A percentile compares a stretch with the other conserved stretches of the same genome.
Conservation (phyloP, 1,140 invertebrate genomes). For the Adoxophyes honmai region DNA sequence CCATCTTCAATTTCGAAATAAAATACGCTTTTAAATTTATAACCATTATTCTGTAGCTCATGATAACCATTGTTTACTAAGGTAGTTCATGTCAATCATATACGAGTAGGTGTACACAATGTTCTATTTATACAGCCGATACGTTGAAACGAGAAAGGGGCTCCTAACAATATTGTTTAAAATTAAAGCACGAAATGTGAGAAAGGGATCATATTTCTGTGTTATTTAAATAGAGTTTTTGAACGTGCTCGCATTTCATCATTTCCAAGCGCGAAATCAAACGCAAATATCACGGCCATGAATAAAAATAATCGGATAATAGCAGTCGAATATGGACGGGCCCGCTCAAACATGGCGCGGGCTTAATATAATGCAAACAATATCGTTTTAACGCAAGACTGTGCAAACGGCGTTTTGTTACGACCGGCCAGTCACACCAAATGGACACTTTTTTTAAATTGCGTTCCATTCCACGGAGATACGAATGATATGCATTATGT, state of each 20-base stretch:
- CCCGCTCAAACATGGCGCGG: slow-evolving; percentile 41
- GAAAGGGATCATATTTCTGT: too few species aligned
- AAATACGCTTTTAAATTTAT: slow-evolving; percentile 35
- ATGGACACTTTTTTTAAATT: slow-evolving; percentile 18
- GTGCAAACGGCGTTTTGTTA: slow-evolving; percentile 28
- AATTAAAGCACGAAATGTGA: too few species aligned
- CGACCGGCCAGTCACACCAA: slow-evolving; percentile 18
- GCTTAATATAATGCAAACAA: slow-evolving; percentile 39
- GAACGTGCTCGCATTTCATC: neutral
- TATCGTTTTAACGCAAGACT: slow-evolving; percentile 35
- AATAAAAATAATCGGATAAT: slow-evolving; percentile 15
- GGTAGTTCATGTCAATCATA: too few species aligned
- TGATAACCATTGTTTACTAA: neutral
- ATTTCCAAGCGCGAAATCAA: slow-evolving; percentile 12
- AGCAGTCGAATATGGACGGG: neutral
- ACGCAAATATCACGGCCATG: slow-evolving; percentile 9
- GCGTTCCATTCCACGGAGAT: slow-evolving; percentile 12
- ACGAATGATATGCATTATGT: slow-evolving; percentile 16
- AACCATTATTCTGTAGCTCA: neutral
- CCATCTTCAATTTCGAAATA: slow-evolving; percentile 38
- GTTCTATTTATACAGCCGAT: too few species aligned
- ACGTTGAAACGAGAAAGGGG: too few species aligned
- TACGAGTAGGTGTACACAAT: too few species aligned
- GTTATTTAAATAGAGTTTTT: too few species aligned
- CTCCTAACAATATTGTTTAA: too few species aligned